Conservation (phyloP, 2,888 invertebrate species). For the Isoperla grammatica region DNA sequence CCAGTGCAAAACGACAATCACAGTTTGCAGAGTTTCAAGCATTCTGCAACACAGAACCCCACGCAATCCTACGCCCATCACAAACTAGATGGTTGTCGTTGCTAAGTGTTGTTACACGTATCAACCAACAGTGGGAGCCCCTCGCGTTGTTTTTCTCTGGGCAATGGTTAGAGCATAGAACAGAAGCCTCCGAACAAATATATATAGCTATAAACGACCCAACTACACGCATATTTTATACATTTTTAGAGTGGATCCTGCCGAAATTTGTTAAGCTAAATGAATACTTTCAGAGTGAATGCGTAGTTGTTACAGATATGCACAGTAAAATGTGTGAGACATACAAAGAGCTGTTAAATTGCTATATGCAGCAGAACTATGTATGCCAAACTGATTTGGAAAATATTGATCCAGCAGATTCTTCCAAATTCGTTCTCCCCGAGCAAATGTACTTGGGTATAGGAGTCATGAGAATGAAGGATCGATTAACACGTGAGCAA, state of each 20-base stretch:
- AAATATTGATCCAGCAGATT: conserved; percentile 25
- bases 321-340: conserved; percentile 23
- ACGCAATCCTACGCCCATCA: conserved; percentile 35
- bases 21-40: conserved; percentile 31
- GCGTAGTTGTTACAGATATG: conserved; percentile 24
- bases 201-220: conserved; percentile 23
- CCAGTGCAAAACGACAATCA: conserved; percentile 32
- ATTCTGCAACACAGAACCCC: conserved; percentile 31
- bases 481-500: neutral
- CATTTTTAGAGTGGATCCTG: conserved; percentile 29
- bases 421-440: conserved; percentile 19
- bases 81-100: conserved; percentile 36
- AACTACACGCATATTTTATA: conserved; percentile 23
- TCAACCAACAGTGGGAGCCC: conserved; percentile 24
- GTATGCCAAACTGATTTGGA: conserved; percentile 19
- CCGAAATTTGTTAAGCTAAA: conserved; percentile 27
- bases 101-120: conserved; percentile 14
- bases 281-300: conserved; percentile 27
- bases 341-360: conserved; percentile 22
- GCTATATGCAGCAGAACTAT: conserved; percentile 22
- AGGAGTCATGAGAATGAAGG: conserved; percentile 2
- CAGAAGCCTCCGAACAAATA: conserved; percentile 23
- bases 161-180: conserved; percentile 16
- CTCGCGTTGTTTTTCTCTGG: conserved; percentile 18
- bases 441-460: conserved; percentile 28